These are phyloP conservation scores for Drosophila peninsularis DNA, from an alignment of 2,888 invertebrate genomes.

Conservation along the genomic window DNA sequence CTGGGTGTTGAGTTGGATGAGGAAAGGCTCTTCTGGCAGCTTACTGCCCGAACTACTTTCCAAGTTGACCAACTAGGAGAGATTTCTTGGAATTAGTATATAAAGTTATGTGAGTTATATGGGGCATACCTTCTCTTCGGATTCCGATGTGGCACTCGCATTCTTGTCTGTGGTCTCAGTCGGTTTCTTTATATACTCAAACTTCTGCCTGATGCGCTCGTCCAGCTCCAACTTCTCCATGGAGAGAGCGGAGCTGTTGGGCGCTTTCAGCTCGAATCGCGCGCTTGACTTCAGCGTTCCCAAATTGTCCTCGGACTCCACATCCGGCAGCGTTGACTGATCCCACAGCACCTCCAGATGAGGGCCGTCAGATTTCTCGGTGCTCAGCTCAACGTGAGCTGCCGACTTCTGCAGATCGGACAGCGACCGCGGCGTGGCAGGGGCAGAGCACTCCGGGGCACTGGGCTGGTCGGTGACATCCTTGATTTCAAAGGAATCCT, in stretches of 20 bases:
- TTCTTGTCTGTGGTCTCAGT: not conserved
- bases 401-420: not conserved
- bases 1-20: not conserved
- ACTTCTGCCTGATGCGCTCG: not conserved
- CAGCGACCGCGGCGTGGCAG: fast-evolving
- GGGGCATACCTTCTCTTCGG: not conserved
- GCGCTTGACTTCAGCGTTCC: not conserved
- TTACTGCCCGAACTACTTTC: not conserved
- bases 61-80: not conserved
- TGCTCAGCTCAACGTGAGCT: not conserved
- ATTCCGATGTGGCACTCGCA: not conserved
- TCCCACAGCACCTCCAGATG: not conserved
- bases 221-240: not conserved
- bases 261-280: fast-evolving
- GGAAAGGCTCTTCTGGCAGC: not conserved
- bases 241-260: not conserved
- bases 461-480: not conserved
- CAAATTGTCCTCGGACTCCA: not conserved
- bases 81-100: not conserved
- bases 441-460: not conserved
- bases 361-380: no score
- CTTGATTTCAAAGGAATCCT: not conserved
- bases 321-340: not conserved
- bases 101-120: not conserved
- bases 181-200: not conserved